Evolutionary conservation across 1,140 invertebrate species (phyloP).

Genomic region (Armadillidium nasatum): DNA sequence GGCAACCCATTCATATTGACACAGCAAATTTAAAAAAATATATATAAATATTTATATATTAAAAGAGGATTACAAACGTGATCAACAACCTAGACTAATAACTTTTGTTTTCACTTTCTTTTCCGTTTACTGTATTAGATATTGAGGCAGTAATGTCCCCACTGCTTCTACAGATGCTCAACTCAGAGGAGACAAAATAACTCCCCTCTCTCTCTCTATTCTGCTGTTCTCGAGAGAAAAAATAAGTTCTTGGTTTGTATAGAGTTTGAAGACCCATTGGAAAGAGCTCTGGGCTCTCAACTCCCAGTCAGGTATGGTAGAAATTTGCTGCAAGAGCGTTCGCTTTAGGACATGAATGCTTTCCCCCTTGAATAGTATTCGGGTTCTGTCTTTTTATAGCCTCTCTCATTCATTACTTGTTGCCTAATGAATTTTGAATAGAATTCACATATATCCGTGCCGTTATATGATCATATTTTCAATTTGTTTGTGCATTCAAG

Average conservation of each 20-base stretch:
- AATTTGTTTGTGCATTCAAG: no score
- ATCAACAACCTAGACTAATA: conserved; percentile 38
- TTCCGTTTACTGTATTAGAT: conserved; percentile 43
- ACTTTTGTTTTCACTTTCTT: conserved; percentile 43
- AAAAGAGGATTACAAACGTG: conserved; percentile 18
- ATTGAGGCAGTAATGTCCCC: conserved; percentile 43
- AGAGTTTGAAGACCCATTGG: conserved; percentile 26
- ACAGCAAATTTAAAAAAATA: neutral
- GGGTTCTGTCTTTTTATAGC: no score
- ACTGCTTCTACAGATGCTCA: conserved; percentile 35
- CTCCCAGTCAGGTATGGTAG: conserved; percentile 35
- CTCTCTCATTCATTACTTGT: no score
- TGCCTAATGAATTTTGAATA: no score
- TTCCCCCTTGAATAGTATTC: no score
- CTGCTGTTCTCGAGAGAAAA: conserved; percentile 31
- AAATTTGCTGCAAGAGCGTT: conserved; percentile 14
- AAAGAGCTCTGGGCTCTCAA: conserved; percentile 34
- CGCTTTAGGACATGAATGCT: no score
- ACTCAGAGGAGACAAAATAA: conserved; percentile 30
- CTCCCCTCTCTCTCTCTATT: conserved; percentile 33
- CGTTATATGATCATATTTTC: no score
- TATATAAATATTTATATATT: neutral
- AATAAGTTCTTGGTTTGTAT: conserved; percentile 36
- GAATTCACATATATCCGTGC: no score
- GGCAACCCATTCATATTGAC: neutral